Conservation (phyloP, 2,888 invertebrate genomes). For the Drosophila glabriapex region DNA sequence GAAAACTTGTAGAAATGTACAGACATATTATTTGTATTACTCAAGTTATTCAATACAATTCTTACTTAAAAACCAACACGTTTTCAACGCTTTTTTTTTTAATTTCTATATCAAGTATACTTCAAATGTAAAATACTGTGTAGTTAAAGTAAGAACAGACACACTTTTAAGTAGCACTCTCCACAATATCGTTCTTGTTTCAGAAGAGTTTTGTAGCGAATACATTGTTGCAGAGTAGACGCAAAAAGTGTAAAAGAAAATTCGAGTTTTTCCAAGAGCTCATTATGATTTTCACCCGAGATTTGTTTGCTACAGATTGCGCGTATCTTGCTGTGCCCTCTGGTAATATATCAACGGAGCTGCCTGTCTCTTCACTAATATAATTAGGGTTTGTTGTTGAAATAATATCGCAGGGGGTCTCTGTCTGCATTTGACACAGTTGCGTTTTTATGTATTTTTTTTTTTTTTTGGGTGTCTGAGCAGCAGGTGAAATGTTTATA, state of each 20-base stretch:
- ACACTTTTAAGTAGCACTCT: not conserved
- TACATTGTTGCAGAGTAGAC: constrained; percentile 10
- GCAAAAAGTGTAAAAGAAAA: constrained; percentile 1
- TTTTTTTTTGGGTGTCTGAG: constrained; percentile 17
- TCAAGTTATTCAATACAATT: too few relatives aligned
- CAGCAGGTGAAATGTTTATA: constrained; percentile 71
- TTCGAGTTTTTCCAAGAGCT: constrained; percentile 55
- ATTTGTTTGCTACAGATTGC: constrained; percentile 67
- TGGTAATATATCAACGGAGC: constrained; percentile 70
- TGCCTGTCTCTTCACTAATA: constrained; percentile 67
- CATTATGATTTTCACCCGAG: constrained; percentile 74
- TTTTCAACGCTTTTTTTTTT: not conserved
- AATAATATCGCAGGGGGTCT: constrained; percentile 55
- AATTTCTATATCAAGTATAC: not conserved
- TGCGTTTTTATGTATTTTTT: constrained; percentile 40
- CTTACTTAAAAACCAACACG: not conserved
- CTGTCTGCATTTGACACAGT: constrained; percentile 69
- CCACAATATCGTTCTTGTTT: not conserved
- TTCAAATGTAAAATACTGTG: not conserved
- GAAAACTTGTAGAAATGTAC: too few relatives aligned
- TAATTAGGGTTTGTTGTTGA: constrained; percentile 72
- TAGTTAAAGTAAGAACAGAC: not conserved
- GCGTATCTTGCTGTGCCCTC: constrained; percentile 41
- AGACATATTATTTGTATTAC: too few relatives aligned
- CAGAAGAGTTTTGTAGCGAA: not conserved